phyloP scores from a whole-genome alignment of 2,888 invertebrate genomes.

The Gonocerus acuteangulatus region DNA sequence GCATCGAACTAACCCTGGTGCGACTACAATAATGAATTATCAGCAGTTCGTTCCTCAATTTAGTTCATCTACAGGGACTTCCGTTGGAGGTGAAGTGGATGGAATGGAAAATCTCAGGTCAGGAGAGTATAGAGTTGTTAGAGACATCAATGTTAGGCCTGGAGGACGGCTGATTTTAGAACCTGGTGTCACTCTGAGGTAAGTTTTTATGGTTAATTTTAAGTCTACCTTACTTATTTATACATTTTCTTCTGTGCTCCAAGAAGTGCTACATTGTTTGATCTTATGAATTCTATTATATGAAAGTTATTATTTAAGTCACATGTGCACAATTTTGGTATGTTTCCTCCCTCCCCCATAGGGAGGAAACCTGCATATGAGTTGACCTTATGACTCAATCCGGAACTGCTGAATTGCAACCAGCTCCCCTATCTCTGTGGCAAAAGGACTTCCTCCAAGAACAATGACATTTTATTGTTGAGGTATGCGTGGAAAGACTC shows the following conservation, averaged over 20 bases:
- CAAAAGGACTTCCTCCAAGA: no score
- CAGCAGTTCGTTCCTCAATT: constrained; percentile 73
- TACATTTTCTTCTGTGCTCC: neutral
- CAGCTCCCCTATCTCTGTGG: no score
- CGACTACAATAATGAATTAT: constrained; percentile 69
- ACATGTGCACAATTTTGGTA: no score
- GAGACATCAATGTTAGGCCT: constrained; percentile 84
- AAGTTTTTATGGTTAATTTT: constrained; percentile 11
- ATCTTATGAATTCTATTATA: neutral
- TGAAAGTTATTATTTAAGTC: neutral
- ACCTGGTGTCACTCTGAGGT: constrained; percentile 72
- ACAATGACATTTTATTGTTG: no score
- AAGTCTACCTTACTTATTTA: neutral
- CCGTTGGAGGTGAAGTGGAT: constrained; percentile 86
- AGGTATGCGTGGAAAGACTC: no score
- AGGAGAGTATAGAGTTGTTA: constrained; percentile 82
- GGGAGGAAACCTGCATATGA: no score
- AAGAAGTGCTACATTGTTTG: neutral
- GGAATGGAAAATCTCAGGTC: constrained; percentile 74
- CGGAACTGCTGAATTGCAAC: no score
- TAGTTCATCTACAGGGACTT: constrained; percentile 57
- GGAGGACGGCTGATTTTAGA: constrained; percentile 84
- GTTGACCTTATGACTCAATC: no score
- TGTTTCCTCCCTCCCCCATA: no score
- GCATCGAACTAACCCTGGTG: constrained; percentile 81